These are phyloP conservation scores for Trisateles emortualis DNA, from an alignment of 2,888 invertebrate genomes.

Conservation along the genomic window DNA sequence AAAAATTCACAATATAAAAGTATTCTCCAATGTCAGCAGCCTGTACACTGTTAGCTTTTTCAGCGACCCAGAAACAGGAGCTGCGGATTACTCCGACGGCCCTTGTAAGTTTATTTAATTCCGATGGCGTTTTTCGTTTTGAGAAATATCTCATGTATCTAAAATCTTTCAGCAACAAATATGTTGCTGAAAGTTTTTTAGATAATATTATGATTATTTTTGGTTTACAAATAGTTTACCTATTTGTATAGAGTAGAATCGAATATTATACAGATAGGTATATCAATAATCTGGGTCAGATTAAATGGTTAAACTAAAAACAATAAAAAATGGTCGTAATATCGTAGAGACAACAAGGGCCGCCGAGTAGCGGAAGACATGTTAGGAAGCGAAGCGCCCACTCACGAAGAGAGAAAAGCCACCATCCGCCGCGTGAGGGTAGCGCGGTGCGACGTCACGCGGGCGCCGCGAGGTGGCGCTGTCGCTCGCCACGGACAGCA, in stretches of 20 bases:
- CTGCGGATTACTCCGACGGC: constrained; percentile 76
- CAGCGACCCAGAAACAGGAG: constrained; percentile 81
- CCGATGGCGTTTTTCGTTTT: constrained; percentile 55
- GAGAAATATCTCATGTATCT: too few species aligned
- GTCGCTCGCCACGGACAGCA: constrained; percentile 84
- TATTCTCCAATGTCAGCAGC: constrained; percentile 58
- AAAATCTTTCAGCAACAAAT: too few species aligned
- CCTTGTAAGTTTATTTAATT: constrained; percentile 68
- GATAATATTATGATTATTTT: too few species aligned
- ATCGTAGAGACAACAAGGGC: constrained; percentile 42
- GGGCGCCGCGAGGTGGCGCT: constrained; percentile 80
- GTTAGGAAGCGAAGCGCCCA: constrained; percentile 86
- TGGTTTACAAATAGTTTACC: too few species aligned
- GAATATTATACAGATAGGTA: too few species aligned
- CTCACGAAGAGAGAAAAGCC: constrained; percentile 86
- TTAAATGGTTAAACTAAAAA: neutral
- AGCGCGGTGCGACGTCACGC: constrained; percentile 75
- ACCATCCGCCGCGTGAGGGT: constrained; percentile 75
- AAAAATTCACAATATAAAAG: constrained; percentile 19
- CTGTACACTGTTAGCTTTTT: constrained; percentile 82
- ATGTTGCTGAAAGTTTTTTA: too few species aligned
- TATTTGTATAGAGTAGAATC: too few species aligned
- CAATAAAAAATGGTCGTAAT: neutral
- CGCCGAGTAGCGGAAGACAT: constrained; percentile 62
- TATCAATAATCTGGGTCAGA: too few species aligned